Base-by-base conservation (phyloP, 2,113 vertebrate genomes). In the Brachirus orientalis region DNA sequence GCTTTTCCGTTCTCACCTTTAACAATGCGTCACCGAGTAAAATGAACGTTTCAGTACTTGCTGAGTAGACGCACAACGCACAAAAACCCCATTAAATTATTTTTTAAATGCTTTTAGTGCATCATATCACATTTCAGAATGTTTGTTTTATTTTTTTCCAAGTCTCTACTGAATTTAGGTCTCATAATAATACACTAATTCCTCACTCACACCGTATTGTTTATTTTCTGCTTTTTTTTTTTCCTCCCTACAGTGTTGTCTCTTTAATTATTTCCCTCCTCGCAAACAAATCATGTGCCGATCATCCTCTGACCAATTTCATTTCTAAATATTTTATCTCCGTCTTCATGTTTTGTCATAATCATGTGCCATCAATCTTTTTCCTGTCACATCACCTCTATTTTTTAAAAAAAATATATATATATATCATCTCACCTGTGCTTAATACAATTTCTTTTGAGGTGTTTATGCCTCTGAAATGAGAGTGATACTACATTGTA, bases 361-460 rank as follows among this genome's bases (percentile, higher is more conserved):
- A 71, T 59, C 56, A 75, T 14, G 47, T 36, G 8, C 51, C 48
- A 53, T 68, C 43, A 50, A 12, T 22, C 16, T 17, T 44, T 16
- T n/a, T n/a, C 10, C 56, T 63, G 33, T 52, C 43, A 37, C 22
- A 11, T 40, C 33, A 3, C 14, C 4, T 6, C n/a, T n/a, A n/a
- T n/a, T n/a, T n/a, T n/a, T n/a, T n/a, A n/a, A n/a, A n/a, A n/a
- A n/a, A n/a, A n/a, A n/a, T n/a, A n/a, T n/a, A n/a, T n/a, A n/a
- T n/a, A n/a, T n/a, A 38, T 33, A 14, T 40, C 36, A 63, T 44
- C 44, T 38, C 37, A 45, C n/a, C 16, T 72, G 57, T 40, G 41
- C 19, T 53, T 72, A 51, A 53, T 53, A n/a, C n/a, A n/a, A n/a
- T n/a, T 28, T 28, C 28, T 28, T 28, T 28, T 28, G 22, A 28